These are phyloP conservation scores for Phania funesta DNA, from an alignment of 2,888 invertebrate species.

Conservation along the genomic window DNA sequence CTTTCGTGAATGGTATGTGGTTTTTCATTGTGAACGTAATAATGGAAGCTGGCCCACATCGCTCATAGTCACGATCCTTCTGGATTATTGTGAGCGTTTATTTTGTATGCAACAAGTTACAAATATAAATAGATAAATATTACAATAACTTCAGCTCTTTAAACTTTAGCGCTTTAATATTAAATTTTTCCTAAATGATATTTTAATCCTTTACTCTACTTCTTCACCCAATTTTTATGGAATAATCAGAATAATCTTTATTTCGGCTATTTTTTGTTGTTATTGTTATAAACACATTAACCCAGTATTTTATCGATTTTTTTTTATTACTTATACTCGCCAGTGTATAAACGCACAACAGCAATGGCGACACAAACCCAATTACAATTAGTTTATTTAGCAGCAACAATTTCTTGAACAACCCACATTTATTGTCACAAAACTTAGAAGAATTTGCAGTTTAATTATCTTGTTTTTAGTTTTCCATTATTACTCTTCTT, in stretches of 20 bases:
- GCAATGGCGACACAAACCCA: not conserved
- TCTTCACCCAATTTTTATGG: no score
- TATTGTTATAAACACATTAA: conserved; percentile 63
- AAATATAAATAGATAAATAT: no score
- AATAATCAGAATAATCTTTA: not conserved
- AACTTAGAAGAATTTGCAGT: conserved; percentile 60
- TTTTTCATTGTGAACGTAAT: no score
- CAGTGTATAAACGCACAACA: not conserved
- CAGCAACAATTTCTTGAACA: conserved; percentile 31
- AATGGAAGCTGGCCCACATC: no score
- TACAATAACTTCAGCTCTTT: no score
- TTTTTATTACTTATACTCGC: conserved; percentile 33
- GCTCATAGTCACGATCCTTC: no score
- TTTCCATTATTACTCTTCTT: not conserved
- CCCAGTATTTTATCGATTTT: conserved; percentile 57
- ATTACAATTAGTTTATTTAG: not conserved
- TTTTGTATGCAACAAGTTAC: no score
- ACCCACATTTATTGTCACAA: conserved; percentile 47
- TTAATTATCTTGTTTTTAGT: conserved; percentile 45
- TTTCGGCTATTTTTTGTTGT: not conserved
- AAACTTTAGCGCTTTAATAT: no score
- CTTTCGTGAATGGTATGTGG: no score
- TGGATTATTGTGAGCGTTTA: no score
- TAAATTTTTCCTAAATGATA: no score
- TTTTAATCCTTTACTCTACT: no score